Evolutionary conservation across 2,797 vertebrate species (phyloP), one percentile per base, ranked within the genome.

Genomic region (Hyperoplus immaculatus): DNA sequence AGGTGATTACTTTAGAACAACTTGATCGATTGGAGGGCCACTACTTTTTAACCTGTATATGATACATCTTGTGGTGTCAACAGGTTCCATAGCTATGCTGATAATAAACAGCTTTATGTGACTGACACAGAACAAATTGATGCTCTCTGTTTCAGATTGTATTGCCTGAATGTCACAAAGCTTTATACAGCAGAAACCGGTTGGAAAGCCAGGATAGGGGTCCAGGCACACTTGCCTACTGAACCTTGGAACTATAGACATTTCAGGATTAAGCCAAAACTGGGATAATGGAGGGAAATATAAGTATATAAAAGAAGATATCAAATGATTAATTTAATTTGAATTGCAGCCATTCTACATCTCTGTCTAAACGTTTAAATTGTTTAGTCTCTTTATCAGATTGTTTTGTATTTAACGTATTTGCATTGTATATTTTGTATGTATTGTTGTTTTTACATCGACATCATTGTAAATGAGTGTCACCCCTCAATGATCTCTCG

Each of bases 21-120:
- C 55, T 61, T 74, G 64, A 49, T 62, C 0, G 1, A 43, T 53
- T 59, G 42, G 11, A 49, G 68, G 15, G 13, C 50, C 7, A 16
- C 55, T 49, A 39, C 15, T 56, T 68, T 66, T 69, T 41, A 15
- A 68, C 51, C 12, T 55, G 8, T 29, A n/a, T 8, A 38, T 39
- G 9, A 60, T 15, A 46, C 11, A 3, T 8, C 18, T 14, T 51
- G 12, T 51, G 3, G 16, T 60, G 39, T 29, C 11, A 36, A 46
- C 29, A 15, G 8, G 11, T 21, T 75, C 62, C 61, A 38, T 49
- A 39, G 29, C 15, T 50, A 61, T 56, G 13, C 50, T 39, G 49
- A 68, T 68, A 29, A 68, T 12, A 54, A 43, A 10, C n/a, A 41
- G 2, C 47, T 75, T 67, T 39, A 21, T 14, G 12, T 46, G 29